Evolutionary conservation across 2,888 invertebrate genomes (phyloP).

Genomic region (Tuta absoluta): DNA sequence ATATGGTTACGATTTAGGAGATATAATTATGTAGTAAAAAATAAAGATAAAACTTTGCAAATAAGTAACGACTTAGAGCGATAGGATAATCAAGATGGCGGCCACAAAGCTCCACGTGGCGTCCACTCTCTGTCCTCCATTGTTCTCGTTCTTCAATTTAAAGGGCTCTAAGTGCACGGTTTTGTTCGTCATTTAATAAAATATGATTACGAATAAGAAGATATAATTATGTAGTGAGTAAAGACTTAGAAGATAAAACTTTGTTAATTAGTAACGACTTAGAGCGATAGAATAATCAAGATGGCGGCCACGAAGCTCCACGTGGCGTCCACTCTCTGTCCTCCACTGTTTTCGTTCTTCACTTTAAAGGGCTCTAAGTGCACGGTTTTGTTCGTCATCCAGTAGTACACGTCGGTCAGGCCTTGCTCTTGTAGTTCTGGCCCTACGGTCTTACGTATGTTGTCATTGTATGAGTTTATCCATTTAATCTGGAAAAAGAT

Average conservation of each 20-base stretch:
- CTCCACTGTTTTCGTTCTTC: background rate
- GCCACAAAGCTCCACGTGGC: background rate
- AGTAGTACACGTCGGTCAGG: slow-evolving; percentile 87
- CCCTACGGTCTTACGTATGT: slow-evolving; percentile 87
- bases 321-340: background rate
- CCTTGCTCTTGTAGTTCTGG: slow-evolving; percentile 86
- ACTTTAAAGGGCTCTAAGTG: slow-evolving; percentile 67
- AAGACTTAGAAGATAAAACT: no score
- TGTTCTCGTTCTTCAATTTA: background rate
- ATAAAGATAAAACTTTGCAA: no score
- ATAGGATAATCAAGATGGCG: no score
- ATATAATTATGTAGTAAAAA: no score
- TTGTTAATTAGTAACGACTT: background rate
- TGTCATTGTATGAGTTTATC: slow-evolving; percentile 89
- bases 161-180: background rate
- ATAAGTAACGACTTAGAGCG: background rate
- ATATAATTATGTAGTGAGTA: no score
- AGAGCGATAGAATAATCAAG: background rate
- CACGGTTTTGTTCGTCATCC: slow-evolving; percentile 92
- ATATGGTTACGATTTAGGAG: no score
- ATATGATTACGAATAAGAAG: no score
- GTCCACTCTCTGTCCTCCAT: no score
- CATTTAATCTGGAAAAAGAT: slow-evolving; percentile 84
- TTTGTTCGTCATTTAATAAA: no score
- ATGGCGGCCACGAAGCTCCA: background rate